Conservation (phyloP, 1,140 invertebrate genomes). For the Drosophila paulistorum region DNA sequence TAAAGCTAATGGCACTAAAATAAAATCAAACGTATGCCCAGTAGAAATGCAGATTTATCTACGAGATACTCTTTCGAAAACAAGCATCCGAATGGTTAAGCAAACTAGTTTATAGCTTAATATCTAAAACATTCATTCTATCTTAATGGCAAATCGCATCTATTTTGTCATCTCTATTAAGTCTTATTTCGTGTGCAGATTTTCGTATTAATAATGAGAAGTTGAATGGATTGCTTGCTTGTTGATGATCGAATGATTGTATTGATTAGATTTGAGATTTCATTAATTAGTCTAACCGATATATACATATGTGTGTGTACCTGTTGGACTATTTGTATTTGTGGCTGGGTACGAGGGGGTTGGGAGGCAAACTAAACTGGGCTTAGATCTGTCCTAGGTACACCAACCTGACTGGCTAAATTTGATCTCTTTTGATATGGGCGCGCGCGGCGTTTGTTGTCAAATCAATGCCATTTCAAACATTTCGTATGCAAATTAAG, state of each 20-base stretch:
- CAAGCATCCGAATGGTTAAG: no score
- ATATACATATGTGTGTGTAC: conserved; percentile 19
- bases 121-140: background rate
- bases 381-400: background rate
- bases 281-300: conserved; percentile 69
- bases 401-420: conserved; percentile 26
- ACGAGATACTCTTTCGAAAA: no score
- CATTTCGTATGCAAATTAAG: conserved; percentile 74
- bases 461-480: conserved; percentile 78
- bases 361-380: background rate
- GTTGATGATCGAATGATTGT: conserved; percentile 38
- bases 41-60: no score
- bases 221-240: conserved; percentile 17
- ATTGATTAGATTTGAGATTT: conserved; percentile 74
- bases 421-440: conserved; percentile 26
- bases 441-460: conserved; percentile 45
- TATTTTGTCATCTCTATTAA: conserved; percentile 30
- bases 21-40: no score
- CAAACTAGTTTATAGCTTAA: background rate
- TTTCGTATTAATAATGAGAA: conserved; percentile 16
- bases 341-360: conserved; percentile 9
- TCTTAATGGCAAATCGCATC: conserved; percentile 17
- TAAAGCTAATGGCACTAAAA: no score
- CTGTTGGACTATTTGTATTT: background rate
- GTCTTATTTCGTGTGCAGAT: conserved; percentile 19